Base-by-base conservation (phyloP, 2,797 vertebrate genomes). In the Dipus sagitta region DNA sequence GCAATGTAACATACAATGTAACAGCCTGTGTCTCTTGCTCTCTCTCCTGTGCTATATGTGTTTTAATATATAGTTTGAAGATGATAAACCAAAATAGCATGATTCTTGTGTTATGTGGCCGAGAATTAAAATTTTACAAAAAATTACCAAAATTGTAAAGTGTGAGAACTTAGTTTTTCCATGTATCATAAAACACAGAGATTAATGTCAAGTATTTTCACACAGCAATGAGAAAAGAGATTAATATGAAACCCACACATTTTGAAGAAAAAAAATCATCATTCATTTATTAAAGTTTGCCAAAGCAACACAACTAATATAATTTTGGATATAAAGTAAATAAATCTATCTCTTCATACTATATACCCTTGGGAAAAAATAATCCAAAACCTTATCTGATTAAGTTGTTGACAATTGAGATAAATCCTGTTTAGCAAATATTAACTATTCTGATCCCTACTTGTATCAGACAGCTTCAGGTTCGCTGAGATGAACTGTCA, bases 211-310 rank as follows among this genome's bases (percentile, higher is more conserved):
- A 30, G 12, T 30, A 67, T 67, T 67, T 67, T 67, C 11, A 28
- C 28, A 67, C 28, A 30, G 11, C 12, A 67, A 30, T 9, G 30
- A 28, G 65, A 67, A 30, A 67, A 67, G 30, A 28, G 30, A 28
- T 28, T 67, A 67, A 30, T 67, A 30, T 70, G 28, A 68, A 23
- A 6, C 47, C 68, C 75, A 58, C 20, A 2, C 7, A 58, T 93
- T 84, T 71, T 95, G 94, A 91, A 95, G 83, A 96, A 94, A 93
- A 95, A 83, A 96, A 72, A 23, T 81, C 32, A 91, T n/a, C 72
- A 71, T 93, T 93, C 28, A 72, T 64, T 93, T 54, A 67, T 6
- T 11, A 23, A 0, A 71, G 23, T 72, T 14, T 79, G 71, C 2
- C 23, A 67, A 54, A 62, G 30, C 0, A 13, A 77, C 71, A 84